Base-by-base conservation (phyloP, 64 coral and sea anemone species). In the Pachyseris speciosa region DNA sequence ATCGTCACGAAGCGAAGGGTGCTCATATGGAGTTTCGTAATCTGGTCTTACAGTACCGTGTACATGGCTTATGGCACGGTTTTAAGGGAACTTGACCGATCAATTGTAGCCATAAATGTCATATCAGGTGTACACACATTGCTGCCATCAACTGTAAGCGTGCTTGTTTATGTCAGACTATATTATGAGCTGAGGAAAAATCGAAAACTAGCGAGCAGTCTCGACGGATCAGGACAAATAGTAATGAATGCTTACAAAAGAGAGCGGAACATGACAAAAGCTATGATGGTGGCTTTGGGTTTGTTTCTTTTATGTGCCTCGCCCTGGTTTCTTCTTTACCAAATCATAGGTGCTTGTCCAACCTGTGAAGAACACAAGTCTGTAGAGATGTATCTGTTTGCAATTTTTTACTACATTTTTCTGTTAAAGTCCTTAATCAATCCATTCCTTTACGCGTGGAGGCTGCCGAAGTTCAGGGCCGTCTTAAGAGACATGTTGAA, bases 241-340 rank as follows among this genome's bases (percentile, higher is more conserved):
- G 74, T 83, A 1, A 88, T 84, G 84, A 89, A 71, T 1, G 94
- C 94, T 32, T 96, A 96, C 38, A 15, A 51, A 15, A 87, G 94
- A 41, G 78, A 96, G 2, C 53, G 70, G 34, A 91, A 88, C 37
- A 85, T 96, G 90, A 92, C 94, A 7, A 77, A 57, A 4, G 94
- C 64, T 6, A 78, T 91, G 17, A 20, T 92, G 19, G 75, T 67
- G 11, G 84, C 89, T 8, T 83, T 96, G 69, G 44, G 91, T 44
- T 30, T 96, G 2, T 96, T 96, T 43, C 8, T 96, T 0, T 83
- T 96, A 37, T 96, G 94, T 33, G 44, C 88, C 5, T 84, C 89
- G 0, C 94, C 94, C 17, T 96, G 94, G 94, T 92, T 96, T 69
- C 83, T 92, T 2, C 87, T 96, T 11, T 96, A 96, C 44, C 94